Evolutionary conservation across 2,888 invertebrate genomes (phyloP).

Genomic region (Lepetodrilus schrolli): DNA sequence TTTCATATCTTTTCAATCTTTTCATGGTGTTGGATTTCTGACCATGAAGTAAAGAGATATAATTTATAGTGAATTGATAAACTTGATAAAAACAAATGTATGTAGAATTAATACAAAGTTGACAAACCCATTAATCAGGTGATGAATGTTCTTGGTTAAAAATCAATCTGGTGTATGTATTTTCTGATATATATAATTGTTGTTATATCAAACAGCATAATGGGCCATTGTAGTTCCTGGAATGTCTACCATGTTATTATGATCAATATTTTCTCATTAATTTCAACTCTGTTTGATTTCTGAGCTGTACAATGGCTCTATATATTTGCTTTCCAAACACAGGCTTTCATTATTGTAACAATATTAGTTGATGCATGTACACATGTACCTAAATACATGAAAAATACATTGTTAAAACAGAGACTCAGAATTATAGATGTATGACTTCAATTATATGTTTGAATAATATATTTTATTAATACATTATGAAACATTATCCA

Average conservation of each 20-base stretch:
- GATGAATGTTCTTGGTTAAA: not conserved
- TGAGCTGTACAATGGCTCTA: no score
- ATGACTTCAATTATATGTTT: no score
- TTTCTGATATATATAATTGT: conserved; percentile 7
- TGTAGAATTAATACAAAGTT: not conserved
- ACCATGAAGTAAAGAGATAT: conserved; percentile 19
- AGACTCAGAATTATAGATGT: no score
- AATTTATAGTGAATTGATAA: not conserved
- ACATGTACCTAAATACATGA: no score
- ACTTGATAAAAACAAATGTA: not conserved
- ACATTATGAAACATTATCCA: no score
- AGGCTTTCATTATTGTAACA: no score
- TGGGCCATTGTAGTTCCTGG: not conserved
- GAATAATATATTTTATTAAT: no score
- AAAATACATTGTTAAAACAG: no score
- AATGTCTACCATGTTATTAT: no score
- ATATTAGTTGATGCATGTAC: no score
- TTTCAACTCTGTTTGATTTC: not conserved
- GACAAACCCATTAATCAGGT: not conserved
- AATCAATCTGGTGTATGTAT: not conserved
- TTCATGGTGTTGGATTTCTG: not conserved
- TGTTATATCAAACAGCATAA: not conserved
- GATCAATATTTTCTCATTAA: no score
- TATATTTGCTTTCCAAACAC: no score
- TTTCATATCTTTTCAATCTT: not conserved